Evolutionary conservation across 2,113 vertebrate genomes (phyloP).

Genomic region (Prietella phreatophila): DNA sequence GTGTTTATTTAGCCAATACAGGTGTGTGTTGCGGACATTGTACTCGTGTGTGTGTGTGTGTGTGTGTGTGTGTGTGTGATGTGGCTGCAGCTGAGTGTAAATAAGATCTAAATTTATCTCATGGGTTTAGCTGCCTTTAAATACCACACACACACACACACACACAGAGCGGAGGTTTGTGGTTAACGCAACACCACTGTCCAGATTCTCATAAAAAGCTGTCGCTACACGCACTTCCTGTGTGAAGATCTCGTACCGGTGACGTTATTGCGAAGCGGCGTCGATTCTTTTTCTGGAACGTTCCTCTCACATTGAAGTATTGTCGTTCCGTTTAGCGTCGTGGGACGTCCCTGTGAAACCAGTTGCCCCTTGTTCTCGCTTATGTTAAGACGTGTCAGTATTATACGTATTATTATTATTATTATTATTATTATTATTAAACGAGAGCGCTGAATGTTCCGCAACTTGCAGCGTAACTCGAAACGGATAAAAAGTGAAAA

Average conservation of each 20-base stretch:
- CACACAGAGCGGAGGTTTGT: neutral
- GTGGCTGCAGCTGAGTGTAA: slow-evolving; percentile 49
- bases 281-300: neutral
- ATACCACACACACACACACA: slow-evolving; percentile 6
- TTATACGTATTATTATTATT: too few species aligned
- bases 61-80: slow-evolving; percentile 27
- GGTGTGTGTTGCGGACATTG: neutral
- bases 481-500: neutral
- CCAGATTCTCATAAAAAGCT: neutral
- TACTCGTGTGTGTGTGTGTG: slow-evolving; percentile 20
- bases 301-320: neutral
- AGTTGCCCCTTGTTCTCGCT: too few species aligned
- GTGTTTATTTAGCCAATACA: neutral
- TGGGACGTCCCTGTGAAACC: neutral
- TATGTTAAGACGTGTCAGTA: too few species aligned
- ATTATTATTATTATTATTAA: too few species aligned
- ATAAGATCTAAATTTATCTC: slow-evolving; percentile 53
- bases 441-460: neutral
- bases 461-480: neutral
- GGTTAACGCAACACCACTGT: neutral
- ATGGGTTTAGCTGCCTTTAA: slow-evolving; percentile 33
- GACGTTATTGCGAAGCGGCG: neutral
- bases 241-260: too few species aligned
- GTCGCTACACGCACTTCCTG: neutral
- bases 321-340: neutral